Evolutionary conservation across 2,113 vertebrate genomes (phyloP).

Genomic region (Semnornis frantzii): DNA sequence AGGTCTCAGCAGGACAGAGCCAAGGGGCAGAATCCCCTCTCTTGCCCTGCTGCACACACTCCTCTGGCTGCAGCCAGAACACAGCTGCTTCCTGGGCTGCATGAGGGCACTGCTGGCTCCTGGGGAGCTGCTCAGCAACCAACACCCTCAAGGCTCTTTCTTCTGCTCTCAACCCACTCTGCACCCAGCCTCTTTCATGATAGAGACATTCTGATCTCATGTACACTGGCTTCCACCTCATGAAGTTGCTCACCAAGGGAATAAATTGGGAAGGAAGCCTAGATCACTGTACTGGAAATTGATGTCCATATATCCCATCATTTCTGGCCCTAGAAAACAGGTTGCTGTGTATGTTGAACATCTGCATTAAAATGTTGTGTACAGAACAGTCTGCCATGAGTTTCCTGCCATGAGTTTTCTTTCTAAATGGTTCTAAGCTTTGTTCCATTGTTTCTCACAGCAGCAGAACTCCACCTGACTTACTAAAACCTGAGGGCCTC

Average conservation of each 20-base stretch:
- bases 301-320: neutral
- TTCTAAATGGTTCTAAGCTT: slow-evolving; percentile 10
- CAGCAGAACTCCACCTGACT: slow-evolving; percentile 22
- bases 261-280: slow-evolving; percentile 20
- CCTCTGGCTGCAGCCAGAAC: no score
- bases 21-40: no score
- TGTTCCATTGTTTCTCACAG: neutral
- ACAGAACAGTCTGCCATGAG: neutral
- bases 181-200: slow-evolving; percentile 18
- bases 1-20: no score
- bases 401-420: neutral
- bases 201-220: slow-evolving; percentile 8
- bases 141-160: no score
- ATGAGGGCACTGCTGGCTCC: no score
- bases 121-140: no score
- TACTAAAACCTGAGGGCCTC: slow-evolving; percentile 57
- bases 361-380: neutral
- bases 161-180: no score
- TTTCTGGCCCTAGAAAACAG: neutral
- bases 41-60: no score
- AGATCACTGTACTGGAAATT: neutral
- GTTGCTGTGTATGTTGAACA: neutral
- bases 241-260: neutral
- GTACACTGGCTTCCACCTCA: neutral
- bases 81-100: no score